Conservation (phyloP, 2,113 vertebrate species). For the Cyprinodon brontotheroides region DNA sequence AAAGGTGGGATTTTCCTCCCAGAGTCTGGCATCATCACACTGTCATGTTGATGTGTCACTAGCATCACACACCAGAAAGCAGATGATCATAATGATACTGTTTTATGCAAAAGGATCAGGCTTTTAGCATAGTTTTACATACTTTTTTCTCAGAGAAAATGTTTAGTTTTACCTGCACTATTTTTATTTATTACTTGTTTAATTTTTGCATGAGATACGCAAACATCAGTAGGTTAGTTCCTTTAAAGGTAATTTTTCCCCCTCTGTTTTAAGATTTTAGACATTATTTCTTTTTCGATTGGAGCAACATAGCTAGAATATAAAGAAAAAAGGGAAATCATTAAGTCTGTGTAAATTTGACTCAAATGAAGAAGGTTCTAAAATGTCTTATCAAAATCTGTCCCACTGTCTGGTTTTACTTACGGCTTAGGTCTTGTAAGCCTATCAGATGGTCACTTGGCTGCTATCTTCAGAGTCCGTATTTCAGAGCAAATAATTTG, state of each 20-base stretch:
- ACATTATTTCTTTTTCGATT: neutral
- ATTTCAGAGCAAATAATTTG: neutral
- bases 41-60: slow-evolving; percentile 17
- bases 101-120: slow-evolving; percentile 4
- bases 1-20: neutral
- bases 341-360: neutral
- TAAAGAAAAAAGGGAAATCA: neutral
- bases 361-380: neutral
- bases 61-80: neutral
- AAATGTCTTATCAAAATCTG: neutral
- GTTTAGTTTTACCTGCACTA: neutral
- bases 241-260: neutral
- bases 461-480: neutral
- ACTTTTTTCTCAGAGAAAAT: neutral
- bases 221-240: neutral
- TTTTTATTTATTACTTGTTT: neutral
- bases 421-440: neutral
- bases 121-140: neutral
- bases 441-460: neutral
- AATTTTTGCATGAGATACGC: neutral
- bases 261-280: neutral
- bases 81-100: slow-evolving; percentile 8
- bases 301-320: neutral
- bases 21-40: slow-evolving; percentile 1
- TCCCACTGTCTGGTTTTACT: neutral